Evolutionary conservation across 2,888 invertebrate genomes (phyloP), one percentile per base, ranked within the genome.

Genomic region (Apocheima hispidaria): DNA sequence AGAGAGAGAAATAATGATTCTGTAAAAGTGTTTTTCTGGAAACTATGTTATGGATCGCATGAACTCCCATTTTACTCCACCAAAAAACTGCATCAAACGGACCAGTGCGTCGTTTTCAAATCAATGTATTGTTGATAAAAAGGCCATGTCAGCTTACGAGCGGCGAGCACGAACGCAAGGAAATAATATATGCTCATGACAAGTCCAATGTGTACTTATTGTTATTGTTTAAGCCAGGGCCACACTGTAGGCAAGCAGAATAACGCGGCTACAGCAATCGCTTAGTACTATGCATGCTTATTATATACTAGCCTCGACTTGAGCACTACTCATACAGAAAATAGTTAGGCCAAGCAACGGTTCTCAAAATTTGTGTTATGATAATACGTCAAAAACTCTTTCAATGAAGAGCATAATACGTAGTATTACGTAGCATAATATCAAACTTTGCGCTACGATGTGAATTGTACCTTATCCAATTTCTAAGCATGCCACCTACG

Each of bases 101-200:
- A 80, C 78, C 75, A 76, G 78, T 79, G 75, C 70, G 71, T 71
- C 76, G 75, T 77, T 76, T 78, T 79, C 80, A 81, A 83, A 85
- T 85, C 84, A 85, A 84, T 84, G 82, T 75, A 76, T 71, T 75
- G 74, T 74, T 82, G 81, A 84, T 83, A 85, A 84, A 81, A 82
- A 64, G 16, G 35, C 46, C 55, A 57, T 60, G 60, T 52, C 41
- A 49, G 63, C 57, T 69, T 63, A 69, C 63, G 63, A 58, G 54
- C 48, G 12, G 6, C 20, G 20, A 53, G 10, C 69, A 67, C 66
- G 69, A 62, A 62, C 28, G 14, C 7, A 26, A 5, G 41, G 26
- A 60, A 60, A 50, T n/a, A n/a, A n/a, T n/a, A n/a, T 60, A 60
- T 50, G 54, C 49, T 60, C 60, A 44, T 55, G 54, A 55, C 60